Base-by-base conservation (phyloP, 2,797 vertebrate species). In the Numenius phaeopus region DNA sequence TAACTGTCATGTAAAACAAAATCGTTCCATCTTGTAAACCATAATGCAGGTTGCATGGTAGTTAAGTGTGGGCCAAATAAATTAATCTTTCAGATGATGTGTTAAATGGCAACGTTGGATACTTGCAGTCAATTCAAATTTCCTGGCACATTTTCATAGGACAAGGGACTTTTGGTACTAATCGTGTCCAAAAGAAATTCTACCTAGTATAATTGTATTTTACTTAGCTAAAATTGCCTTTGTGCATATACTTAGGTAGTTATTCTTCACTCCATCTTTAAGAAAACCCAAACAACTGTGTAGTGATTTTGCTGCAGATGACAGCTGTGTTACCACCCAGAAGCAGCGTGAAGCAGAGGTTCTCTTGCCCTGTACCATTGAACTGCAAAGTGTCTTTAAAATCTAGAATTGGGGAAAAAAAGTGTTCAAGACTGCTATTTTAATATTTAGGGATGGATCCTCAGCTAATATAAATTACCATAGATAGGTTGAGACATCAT, bases 1-100 rank as follows among this genome's bases (percentile, higher is more conserved):
- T 96, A 96, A 92, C 75, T 91, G 92, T 95, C 93, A 80, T 87
- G 92, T 93, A 94, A 93, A 95, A 83, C 58, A 80, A 93, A 96
- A 76, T 88, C 37, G 82, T 87, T 95, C 80, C 62, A n/a, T 96
- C 89, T 82, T 93, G 83, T 92, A 96, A 94, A 87, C 47, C 50
- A 22, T 86, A 85, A 73, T 81, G 72, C 75, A 93, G 52, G 81
- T 91, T 96, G 87, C 72, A 30, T 75, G 49, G 52, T 64, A 75
- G 75, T 93, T 50, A 77, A 78, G 30, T 78, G 39, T 91, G 40
- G 78, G 57, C 61, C 49, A 30, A 94, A 77, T 88, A 3, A 94
- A 96, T 95, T 80, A 5, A 65, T 94, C 92, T 85, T 80, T 89
- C 71, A 91, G 83, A 85, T 92, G 70, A 87, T 95, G 78, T 83